These are phyloP conservation scores for Equus przewalskii DNA, from an alignment of 2,113 vertebrate species.

Conservation along the genomic window DNA sequence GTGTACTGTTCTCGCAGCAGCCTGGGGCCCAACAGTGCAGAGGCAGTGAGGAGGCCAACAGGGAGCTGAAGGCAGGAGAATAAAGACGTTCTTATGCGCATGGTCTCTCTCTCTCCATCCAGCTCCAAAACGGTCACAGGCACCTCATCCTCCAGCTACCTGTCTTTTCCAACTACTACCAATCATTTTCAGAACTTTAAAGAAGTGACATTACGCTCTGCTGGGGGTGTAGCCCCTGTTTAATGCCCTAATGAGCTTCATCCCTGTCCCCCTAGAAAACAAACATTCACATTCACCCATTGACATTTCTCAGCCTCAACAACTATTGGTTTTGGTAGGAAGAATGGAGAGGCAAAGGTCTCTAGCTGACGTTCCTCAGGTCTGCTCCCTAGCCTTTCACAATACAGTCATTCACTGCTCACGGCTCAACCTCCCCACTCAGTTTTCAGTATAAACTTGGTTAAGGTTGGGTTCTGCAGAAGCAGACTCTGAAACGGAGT, in stretches of 20 bases:
- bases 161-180: background rate
- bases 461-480: background rate
- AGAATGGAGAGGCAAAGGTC: background rate
- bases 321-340: background rate
- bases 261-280: background rate
- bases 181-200: background rate
- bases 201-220: background rate
- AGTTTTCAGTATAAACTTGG: background rate
- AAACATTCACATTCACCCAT: background rate
- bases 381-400: background rate
- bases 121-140: background rate
- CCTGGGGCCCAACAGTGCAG: accelerated
- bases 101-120: background rate
- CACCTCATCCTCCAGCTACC: background rate
- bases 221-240: background rate
- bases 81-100: accelerated
- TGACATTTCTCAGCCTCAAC: background rate
- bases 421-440: too few species aligned
- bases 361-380: background rate
- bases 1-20: background rate
- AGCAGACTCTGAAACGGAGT: background rate
- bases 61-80: background rate
- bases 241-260: background rate
- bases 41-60: background rate
- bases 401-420: background rate